Evolutionary conservation across 2,888 invertebrate genomes (phyloP).

Genomic region (Ypsolopha sequella): DNA sequence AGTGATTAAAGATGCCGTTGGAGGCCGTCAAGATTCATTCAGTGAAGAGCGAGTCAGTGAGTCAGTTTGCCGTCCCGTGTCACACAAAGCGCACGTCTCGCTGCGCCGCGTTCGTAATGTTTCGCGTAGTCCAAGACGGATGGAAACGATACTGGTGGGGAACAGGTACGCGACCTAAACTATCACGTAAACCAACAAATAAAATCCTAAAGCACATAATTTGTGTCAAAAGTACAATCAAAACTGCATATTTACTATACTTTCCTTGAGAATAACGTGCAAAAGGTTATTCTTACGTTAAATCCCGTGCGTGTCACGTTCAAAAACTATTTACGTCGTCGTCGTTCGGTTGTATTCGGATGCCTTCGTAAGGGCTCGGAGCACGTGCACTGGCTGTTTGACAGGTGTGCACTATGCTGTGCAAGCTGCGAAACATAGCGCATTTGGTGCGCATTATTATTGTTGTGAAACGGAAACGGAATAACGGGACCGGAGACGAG

Average conservation of each 20-base stretch:
- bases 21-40: conserved; percentile 1
- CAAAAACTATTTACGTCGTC: conserved; percentile 57
- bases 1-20: not conserved
- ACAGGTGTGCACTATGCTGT: conserved; percentile 31
- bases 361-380: conserved; percentile 38
- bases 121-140: conserved; percentile 54
- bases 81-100: conserved; percentile 47
- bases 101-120: conserved; percentile 27
- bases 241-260: not conserved
- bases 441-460: too few species aligned
- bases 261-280: conserved; percentile 12
- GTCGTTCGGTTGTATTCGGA: conserved; percentile 33
- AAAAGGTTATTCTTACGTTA: conserved; percentile 16
- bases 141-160: conserved; percentile 68
- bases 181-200: not conserved
- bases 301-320: conserved; percentile 20
- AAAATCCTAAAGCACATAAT: not conserved
- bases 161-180: conserved; percentile 43
- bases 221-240: not conserved
- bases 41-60: conserved; percentile 8
- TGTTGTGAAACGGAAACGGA: too few species aligned
- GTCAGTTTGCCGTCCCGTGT: conserved; percentile 53
- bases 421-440: conserved; percentile 7
- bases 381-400: conserved; percentile 39
- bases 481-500: too few species aligned